Base-by-base conservation (phyloP, 2,888 invertebrate genomes). In the Electrophaes corylata region DNA sequence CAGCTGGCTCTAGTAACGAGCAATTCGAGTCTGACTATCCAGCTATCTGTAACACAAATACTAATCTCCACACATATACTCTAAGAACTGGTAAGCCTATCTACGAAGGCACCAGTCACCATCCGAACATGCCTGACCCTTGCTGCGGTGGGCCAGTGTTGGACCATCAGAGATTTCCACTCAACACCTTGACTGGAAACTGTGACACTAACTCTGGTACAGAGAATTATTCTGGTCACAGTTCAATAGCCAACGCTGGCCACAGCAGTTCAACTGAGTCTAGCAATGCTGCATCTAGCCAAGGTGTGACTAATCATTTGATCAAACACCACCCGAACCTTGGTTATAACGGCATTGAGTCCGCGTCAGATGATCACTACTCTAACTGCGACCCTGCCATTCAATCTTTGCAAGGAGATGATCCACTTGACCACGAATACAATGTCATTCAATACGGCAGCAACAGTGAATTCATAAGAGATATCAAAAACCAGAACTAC, bases 1-100 rank as follows among this genome's bases (percentile, higher is more conserved):
- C 96, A 0, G 95, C 95, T 10, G 96, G 95, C 37, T 96, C 96
- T n/a, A 96, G 96, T 59, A 96, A 96, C 70, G 96, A 96, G 63
- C 96, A 96, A 78, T 96, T 96, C 73, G 95, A 95, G 68, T 95
- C 96, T 4, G 94, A 96, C 66, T 97, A 96, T 78, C 97, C 97
- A 4, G 96, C 96, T 10, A 95, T 97, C 67, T 97, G 97, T 79
- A 96, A 95, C 74, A 95, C 96, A 3, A 97, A 97, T 73, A 96
- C 96, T 8, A 96, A 97, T 66, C 93, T 96, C 10, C 94, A 96
- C 69, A 97, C 96, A 44, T 97, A 96, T 77, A 96, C 96, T 0
- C 89, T 96, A 79, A 93, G 96, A 60, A 95, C 95, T 4, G 95
- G 95, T 0, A 96, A 95, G 76, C 94, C 95, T 29, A 95, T 96